Evolutionary conservation across 2,113 vertebrate genomes (phyloP).

Genomic region (Aspidoscelis tigris): DNA sequence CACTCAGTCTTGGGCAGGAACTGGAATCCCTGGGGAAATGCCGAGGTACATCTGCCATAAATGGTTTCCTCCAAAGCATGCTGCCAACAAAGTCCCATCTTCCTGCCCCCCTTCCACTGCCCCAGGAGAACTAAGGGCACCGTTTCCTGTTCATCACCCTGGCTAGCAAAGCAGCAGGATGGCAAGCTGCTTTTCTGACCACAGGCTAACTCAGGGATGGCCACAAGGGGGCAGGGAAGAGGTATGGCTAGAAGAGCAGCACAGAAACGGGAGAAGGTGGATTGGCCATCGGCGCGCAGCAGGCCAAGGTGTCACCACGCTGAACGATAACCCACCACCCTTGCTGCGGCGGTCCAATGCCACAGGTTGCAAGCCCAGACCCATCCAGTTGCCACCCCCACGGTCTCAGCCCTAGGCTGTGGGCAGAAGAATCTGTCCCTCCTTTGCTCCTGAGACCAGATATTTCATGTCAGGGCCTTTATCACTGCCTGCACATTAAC

Average conservation of each 20-base stretch:
- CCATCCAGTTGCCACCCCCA: too few relatives aligned
- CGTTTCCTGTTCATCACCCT: neutral
- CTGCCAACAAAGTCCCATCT: neutral
- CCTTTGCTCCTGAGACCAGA: too few relatives aligned
- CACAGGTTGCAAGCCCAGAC: too few relatives aligned
- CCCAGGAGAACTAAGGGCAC: neutral
- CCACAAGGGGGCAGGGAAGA: slow-evolving; percentile 10
- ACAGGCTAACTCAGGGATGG: rapidly evolving
- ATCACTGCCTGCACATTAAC: neutral
- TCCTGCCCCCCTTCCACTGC: neutral
- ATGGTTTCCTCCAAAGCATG: too few relatives aligned
- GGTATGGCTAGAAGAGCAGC: neutral
- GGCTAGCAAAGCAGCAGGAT: neutral
- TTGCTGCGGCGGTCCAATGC: too few relatives aligned
- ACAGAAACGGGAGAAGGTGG: neutral
- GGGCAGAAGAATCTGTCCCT: too few relatives aligned
- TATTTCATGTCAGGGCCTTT: neutral
- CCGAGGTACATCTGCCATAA: slow-evolving; percentile 6
- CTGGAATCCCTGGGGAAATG: slow-evolving; percentile 81
- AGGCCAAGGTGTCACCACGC: too few relatives aligned
- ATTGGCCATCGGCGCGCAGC: too few relatives aligned
- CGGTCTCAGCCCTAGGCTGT: neutral
- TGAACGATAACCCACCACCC: too few relatives aligned
- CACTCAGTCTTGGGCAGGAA: slow-evolving; percentile 91
- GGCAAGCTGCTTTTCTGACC: too few relatives aligned